Conservation (phyloP, 2,888 invertebrate genomes). For the Agrochola lota region DNA sequence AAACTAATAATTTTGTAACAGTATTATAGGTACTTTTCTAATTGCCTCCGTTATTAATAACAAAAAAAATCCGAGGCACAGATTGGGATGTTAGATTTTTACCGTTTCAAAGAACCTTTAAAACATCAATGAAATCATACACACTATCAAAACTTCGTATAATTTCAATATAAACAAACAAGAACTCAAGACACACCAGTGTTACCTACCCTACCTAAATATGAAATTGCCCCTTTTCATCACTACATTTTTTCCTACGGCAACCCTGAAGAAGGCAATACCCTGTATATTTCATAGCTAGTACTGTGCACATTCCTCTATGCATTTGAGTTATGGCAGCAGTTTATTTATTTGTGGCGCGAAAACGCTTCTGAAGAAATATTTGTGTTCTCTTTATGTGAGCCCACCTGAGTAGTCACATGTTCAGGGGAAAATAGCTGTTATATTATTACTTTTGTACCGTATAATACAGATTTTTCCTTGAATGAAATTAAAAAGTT, state of each 20-base stretch:
- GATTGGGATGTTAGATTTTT: not conserved
- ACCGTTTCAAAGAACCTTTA: too few relatives aligned
- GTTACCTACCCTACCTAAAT: slow-evolving; percentile 32
- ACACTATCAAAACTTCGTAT: not conserved
- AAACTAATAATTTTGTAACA: not conserved
- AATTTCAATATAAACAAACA: not conserved
- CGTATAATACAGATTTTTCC: not conserved
- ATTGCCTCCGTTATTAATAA: not conserved
- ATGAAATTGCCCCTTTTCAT: slow-evolving; percentile 18
- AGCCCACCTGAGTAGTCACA: slow-evolving; percentile 36
- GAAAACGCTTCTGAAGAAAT: slow-evolving; percentile 50
- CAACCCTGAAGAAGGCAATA: slow-evolving; percentile 47
- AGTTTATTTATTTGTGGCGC: slow-evolving; percentile 61
- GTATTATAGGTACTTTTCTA: not conserved
- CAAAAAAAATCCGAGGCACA: too few relatives aligned
- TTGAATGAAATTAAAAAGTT: not conserved
- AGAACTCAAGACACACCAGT: not conserved
- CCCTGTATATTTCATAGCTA: slow-evolving; percentile 50
- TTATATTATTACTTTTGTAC: slow-evolving; percentile 11
- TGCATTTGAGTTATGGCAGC: slow-evolving; percentile 57
- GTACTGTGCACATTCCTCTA: slow-evolving; percentile 44
- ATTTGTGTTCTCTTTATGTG: slow-evolving; percentile 57
- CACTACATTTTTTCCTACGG: slow-evolving; percentile 23
- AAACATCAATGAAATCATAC: not conserved
- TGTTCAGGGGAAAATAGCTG: slow-evolving; percentile 5